Conservation (phyloP, 2,888 invertebrate species). For the Mechanitis mazaeus region DNA sequence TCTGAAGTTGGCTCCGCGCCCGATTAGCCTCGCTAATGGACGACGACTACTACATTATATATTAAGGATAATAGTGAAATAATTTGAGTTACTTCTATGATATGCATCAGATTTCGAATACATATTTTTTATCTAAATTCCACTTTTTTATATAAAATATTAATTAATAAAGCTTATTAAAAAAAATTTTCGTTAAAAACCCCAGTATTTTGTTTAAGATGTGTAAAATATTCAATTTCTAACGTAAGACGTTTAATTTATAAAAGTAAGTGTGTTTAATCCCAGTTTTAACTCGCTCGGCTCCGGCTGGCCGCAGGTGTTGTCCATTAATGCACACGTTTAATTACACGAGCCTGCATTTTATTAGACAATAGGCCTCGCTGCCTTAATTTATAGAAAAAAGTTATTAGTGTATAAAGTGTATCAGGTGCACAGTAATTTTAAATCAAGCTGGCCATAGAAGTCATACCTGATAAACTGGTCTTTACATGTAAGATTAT, state of each 20-base stretch:
- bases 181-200: too few species aligned
- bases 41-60: background rate
- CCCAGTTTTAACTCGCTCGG: constrained; percentile 4
- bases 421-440: too few species aligned
- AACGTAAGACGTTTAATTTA: background rate
- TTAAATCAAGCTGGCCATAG: too few species aligned
- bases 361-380: constrained; percentile 3
- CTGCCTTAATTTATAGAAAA: background rate
- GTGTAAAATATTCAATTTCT: too few species aligned
- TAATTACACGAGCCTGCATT: constrained; percentile 11
- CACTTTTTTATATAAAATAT: too few species aligned
- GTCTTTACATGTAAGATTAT: too few species aligned
- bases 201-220: too few species aligned
- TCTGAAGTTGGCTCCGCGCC: constrained; percentile 1
- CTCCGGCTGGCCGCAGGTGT: constrained; percentile 1
- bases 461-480: too few species aligned
- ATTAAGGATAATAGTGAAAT: background rate
- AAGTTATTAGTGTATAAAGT: background rate
- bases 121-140: too few species aligned
- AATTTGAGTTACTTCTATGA: too few species aligned
- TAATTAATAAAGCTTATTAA: too few species aligned
- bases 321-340: constrained; percentile 14
- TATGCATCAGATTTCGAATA: too few species aligned
- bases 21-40: background rate
- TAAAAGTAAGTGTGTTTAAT: constrained; percentile 28